Evolutionary conservation across 2,888 invertebrate genomes (phyloP).

Genomic region (Biston stratarius): DNA sequence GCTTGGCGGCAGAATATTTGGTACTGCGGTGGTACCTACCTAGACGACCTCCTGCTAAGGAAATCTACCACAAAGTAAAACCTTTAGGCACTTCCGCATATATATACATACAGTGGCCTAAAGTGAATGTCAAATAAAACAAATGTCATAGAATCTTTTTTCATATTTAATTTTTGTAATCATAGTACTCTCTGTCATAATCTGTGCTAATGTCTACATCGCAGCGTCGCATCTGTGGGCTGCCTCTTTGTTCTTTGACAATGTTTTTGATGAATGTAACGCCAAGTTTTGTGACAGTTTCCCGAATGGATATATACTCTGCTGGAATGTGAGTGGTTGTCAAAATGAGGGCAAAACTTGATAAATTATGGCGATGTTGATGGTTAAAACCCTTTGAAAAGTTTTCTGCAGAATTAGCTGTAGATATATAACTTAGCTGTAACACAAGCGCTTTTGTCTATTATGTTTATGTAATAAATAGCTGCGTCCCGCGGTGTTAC

Average conservation of each 20-base stretch:
- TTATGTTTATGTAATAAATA: too few relatives aligned
- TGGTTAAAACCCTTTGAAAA: conserved; percentile 9
- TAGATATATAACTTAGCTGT: neutral
- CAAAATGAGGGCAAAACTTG: conserved; percentile 28
- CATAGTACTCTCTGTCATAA: conserved; percentile 2
- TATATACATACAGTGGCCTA: too few relatives aligned
- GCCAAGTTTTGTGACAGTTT: conserved; percentile 52
- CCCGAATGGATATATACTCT: conserved; percentile 47
- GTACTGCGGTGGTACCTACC: too few relatives aligned
- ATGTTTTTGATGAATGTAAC: conserved; percentile 57
- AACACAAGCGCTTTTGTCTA: neutral
- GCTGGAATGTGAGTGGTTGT: conserved; percentile 36
- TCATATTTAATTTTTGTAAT: too few relatives aligned
- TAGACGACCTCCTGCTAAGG: too few relatives aligned
- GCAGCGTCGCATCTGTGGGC: conserved; percentile 54
- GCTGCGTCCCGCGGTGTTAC: too few relatives aligned
- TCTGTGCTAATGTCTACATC: conserved; percentile 44
- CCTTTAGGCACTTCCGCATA: too few relatives aligned
- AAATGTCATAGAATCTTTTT: too few relatives aligned
- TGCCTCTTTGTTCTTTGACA: conserved; percentile 57
- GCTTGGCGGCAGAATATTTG: too few relatives aligned
- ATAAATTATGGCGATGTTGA: conserved; percentile 28
- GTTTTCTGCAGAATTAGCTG: neutral
- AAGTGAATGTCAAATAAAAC: too few relatives aligned
- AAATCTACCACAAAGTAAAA: too few relatives aligned